Percentiles rank a stretch among this genome's conserved stretches.
Conservation (phyloP, 2,888 invertebrate genomes). For the Latrodectus hesperus region DNA sequence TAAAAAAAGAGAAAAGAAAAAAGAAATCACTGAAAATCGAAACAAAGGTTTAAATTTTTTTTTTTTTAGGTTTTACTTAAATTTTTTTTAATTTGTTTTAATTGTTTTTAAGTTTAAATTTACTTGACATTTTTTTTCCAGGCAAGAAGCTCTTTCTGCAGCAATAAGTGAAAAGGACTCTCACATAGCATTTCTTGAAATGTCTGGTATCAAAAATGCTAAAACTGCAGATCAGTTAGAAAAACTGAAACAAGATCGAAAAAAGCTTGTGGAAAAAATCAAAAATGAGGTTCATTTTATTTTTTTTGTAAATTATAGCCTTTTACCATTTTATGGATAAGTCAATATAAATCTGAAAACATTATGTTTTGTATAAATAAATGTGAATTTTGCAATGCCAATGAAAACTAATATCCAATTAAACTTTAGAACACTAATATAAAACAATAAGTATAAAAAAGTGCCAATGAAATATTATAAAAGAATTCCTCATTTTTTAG, state of each 20-base stretch:
- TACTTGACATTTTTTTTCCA: conserved; percentile 74
- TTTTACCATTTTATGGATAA: background rate
- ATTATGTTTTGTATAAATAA: too few relatives aligned
- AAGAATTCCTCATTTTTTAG: too few relatives aligned
- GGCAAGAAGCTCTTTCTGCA: conserved; percentile 88
- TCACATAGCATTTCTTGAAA: conserved; percentile 87
- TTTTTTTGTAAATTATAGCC: background rate
- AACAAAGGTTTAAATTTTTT: conserved; percentile 3
- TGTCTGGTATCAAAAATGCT: conserved; percentile 81
- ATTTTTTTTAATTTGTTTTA: background rate
- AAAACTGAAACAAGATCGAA: conserved; percentile 82
- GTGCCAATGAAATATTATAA: too few relatives aligned
- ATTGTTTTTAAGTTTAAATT: background rate
- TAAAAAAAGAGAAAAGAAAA: background rate
- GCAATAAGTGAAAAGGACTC: conserved; percentile 92
- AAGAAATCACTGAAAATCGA: too few relatives aligned
- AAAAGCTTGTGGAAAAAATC: conserved; percentile 82
- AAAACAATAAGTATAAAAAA: too few relatives aligned
- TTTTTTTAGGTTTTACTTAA: background rate
- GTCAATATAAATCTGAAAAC: too few relatives aligned
- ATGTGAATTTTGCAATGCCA: too few relatives aligned
- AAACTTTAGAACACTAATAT: too few relatives aligned
- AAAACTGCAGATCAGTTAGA: conserved; percentile 82
- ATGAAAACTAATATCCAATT: too few relatives aligned
- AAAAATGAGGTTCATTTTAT: conserved; percentile 80